These are phyloP conservation scores for Cephalopholis sonnerati DNA, from an alignment of 2,113 vertebrate genomes.

Conservation along the genomic window DNA sequence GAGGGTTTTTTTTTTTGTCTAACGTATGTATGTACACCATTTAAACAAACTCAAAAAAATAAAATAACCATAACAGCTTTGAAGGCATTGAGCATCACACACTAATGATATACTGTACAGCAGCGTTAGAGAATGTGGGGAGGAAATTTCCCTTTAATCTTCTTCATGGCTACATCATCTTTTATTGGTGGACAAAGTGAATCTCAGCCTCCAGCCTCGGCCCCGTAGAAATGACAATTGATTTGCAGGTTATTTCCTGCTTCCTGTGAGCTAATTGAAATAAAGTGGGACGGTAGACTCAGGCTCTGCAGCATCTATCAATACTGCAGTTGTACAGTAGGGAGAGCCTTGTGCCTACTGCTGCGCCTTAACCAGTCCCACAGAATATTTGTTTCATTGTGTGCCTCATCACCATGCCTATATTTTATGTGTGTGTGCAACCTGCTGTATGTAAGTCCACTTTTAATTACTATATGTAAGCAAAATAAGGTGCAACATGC, in stretches of 20 bases:
- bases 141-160: constrained; percentile 76
- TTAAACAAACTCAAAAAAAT: constrained; percentile 34
- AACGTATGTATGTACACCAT: background rate
- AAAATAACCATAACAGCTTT: constrained; percentile 39
- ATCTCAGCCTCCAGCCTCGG: constrained; percentile 58
- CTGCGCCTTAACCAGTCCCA: constrained; percentile 49
- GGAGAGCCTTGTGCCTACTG: constrained; percentile 32
- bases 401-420: constrained; percentile 29
- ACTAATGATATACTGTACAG: constrained; percentile 57
- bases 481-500: constrained; percentile 14
- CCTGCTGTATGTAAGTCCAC: constrained; percentile 10
- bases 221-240: constrained; percentile 79
- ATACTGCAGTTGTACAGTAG: constrained; percentile 63
- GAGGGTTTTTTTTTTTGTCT: too few species aligned
- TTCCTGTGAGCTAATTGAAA: constrained; percentile 85
- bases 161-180: constrained; percentile 72
- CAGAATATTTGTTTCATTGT: constrained; percentile 42
- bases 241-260: constrained; percentile 84
- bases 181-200: constrained; percentile 77
- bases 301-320: constrained; percentile 77
- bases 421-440: background rate
- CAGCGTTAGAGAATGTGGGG: constrained; percentile 8
- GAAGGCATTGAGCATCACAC: constrained; percentile 41
- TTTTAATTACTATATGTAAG: constrained; percentile 43
- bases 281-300: constrained; percentile 77